These are phyloP conservation scores for Volucella inflata DNA, from an alignment of 2,888 invertebrate species.

Conservation along the genomic window DNA sequence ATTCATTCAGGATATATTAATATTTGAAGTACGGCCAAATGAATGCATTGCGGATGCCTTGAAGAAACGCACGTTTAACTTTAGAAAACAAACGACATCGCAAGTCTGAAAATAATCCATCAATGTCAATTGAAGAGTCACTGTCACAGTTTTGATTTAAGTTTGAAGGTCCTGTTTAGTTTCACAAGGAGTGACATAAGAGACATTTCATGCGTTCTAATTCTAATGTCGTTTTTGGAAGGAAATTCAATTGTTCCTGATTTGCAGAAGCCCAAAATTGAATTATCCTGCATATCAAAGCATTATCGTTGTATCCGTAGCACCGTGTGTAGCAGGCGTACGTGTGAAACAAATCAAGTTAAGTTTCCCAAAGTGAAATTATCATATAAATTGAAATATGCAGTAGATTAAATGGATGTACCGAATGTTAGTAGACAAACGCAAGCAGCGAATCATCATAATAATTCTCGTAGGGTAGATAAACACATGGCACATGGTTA, in stretches of 20 bases:
- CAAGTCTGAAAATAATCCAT: conserved; percentile 46
- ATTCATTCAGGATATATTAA: conserved; percentile 44
- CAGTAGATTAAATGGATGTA: conserved; percentile 33
- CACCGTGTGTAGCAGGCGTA: conserved; percentile 11
- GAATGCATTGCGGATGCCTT: conserved; percentile 26
- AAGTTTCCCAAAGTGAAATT: conserved; percentile 66
- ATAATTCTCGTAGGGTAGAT: not conserved
- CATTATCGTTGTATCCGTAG: not conserved
- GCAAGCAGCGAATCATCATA: conserved; percentile 18
- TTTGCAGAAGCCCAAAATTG: conserved; percentile 30
- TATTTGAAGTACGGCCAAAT: conserved; percentile 17
- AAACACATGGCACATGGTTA: not conserved
- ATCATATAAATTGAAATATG: conserved; percentile 73
- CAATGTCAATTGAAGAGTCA: conserved; percentile 56
- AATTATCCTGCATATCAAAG: conserved; percentile 47
- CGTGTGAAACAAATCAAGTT: conserved; percentile 65
- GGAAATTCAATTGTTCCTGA: conserved; percentile 49
- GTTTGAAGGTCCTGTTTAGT: conserved; percentile 19
- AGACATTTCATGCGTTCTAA: conserved; percentile 15
- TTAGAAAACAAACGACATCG: conserved; percentile 10
- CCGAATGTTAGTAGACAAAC: conserved; percentile 23
- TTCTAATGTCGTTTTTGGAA: conserved; percentile 24
- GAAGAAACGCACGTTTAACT: conserved; percentile 14
- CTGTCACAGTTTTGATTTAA: conserved; percentile 11
- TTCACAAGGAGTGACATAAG: not conserved